Evolutionary conservation across 2,113 vertebrate species (phyloP).

Genomic region (Athene cunicularia): DNA sequence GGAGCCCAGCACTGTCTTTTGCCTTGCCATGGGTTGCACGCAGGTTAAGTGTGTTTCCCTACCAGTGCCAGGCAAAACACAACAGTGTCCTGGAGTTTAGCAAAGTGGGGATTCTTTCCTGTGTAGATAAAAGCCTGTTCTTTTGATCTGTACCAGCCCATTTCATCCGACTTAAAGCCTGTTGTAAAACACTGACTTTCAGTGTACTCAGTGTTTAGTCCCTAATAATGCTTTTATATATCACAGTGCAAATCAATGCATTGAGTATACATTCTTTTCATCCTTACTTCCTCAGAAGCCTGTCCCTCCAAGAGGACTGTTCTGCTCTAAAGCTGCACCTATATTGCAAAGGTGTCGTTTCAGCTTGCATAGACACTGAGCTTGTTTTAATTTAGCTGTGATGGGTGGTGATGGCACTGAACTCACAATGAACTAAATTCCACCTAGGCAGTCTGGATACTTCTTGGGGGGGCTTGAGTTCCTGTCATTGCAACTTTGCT

Average conservation of each 20-base stretch:
- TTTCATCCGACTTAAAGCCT: background rate
- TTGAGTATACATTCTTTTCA: background rate
- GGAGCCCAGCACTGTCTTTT: background rate
- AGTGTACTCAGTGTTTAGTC: background rate
- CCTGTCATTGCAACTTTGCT: background rate
- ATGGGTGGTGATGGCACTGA: fast-evolving
- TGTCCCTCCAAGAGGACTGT: background rate
- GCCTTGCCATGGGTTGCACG: background rate
- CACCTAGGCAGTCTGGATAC: background rate
- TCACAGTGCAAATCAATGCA: background rate
- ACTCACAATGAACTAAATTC: background rate
- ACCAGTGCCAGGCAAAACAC: background rate
- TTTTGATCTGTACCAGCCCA: background rate
- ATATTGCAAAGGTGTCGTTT: background rate
- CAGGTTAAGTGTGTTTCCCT: background rate
- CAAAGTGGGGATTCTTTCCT: background rate
- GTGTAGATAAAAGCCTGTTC: background rate
- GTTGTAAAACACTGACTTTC: background rate
- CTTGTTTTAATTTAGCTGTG: background rate
- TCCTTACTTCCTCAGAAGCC: background rate
- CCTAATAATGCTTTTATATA: background rate
- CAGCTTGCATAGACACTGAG: background rate
- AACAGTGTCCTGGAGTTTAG: background rate
- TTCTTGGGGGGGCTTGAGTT: background rate
- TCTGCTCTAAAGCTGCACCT: background rate